These are phyloP conservation scores for Aphis gossypii DNA, from an alignment of 1,140 invertebrate genomes.

Conservation along the genomic window DNA sequence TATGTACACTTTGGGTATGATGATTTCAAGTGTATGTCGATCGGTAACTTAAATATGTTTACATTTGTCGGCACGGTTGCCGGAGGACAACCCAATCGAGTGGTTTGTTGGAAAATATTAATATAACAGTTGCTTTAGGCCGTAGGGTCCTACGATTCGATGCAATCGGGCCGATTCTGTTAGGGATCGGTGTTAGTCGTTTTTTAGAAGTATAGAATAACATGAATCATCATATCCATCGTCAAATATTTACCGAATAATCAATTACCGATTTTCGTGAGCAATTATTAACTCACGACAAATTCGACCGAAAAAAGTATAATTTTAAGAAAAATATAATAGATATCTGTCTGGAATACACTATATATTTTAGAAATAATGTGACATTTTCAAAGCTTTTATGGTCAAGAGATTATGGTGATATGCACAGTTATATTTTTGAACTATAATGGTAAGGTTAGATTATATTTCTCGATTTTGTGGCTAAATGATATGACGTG, in stretches of 20 bases:
- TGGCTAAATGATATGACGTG: neutral
- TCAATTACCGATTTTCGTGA: neutral
- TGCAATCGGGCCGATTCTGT: neutral
- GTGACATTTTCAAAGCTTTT: neutral
- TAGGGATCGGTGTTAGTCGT: neutral
- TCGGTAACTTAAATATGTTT: slow-evolving; percentile 7
- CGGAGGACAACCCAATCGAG: neutral
- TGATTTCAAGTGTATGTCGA: neutral
- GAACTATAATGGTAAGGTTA: neutral
- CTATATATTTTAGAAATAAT: neutral
- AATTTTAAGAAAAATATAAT: neutral
- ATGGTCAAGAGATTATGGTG: neutral
- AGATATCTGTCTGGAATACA: neutral
- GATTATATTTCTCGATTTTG: neutral
- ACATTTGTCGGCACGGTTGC: neutral
- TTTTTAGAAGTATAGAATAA: neutral
- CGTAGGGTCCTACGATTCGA: neutral
- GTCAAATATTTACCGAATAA: neutral
- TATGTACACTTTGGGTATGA: neutral
- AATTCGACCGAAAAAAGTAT: neutral
- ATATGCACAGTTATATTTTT: neutral
- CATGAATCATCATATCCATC: neutral
- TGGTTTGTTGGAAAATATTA: neutral
- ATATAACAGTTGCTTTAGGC: neutral
- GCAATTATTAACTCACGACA: no score